Conservation (phyloP, 37 sponge, comb jelly and placozoan species). For the Lycopodina hypogea region DNA sequence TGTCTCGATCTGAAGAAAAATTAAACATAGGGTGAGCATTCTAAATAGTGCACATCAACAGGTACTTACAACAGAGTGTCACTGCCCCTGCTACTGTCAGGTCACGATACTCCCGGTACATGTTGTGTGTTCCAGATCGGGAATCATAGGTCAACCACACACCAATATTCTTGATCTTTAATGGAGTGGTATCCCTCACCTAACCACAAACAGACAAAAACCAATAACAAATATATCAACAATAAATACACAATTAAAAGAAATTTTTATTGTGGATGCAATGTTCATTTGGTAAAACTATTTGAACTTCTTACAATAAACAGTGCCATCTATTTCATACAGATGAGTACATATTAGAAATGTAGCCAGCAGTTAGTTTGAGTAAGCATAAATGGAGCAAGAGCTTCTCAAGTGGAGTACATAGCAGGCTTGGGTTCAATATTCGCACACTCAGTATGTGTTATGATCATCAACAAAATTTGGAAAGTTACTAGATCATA, state of each 20-base stretch:
- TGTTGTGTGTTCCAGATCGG: conserved; percentile 97
- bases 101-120: conserved; percentile 98
- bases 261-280: no score
- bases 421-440: not conserved
- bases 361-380: conserved; percentile 16
- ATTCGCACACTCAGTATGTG: conserved; percentile 14
- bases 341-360: no score
- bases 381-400: not conserved
- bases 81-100: conserved; percentile 90
- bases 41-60: not conserved
- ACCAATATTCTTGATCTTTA: conserved; percentile 93
- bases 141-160: conserved; percentile 98
- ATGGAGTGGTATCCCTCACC: conserved; percentile 78
- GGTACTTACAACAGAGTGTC: conserved; percentile 90
- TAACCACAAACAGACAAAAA: conserved; percentile 19
- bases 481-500: not conserved
- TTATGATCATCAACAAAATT: not conserved
- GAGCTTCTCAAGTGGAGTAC: conserved; percentile 29
- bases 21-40: not conserved
- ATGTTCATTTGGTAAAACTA: no score
- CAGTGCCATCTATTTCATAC: no score
- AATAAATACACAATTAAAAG: not conserved
- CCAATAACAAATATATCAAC: not conserved
- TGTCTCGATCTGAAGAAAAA: conserved; percentile 83
- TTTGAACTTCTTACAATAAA: no score